Percentiles rank a stretch among this genome's conserved stretches.
These are phyloP conservation scores for Eupleurogrammus muticus DNA, from an alignment of 2,797 vertebrate genomes.

Conservation along the genomic window DNA sequence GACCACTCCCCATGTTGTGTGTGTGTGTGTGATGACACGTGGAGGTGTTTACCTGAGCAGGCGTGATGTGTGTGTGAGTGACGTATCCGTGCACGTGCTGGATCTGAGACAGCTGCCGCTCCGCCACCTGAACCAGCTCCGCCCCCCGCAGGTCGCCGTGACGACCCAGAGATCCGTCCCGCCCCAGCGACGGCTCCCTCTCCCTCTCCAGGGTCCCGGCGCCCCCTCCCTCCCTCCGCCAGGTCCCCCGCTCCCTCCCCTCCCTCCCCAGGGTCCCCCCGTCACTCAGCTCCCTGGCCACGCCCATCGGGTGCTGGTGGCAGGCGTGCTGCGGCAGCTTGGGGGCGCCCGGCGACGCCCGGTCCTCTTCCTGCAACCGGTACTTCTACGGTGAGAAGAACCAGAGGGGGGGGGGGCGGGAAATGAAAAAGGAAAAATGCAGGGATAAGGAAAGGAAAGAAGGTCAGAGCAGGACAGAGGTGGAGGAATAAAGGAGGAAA, in stretches of 20 bases:
- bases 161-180: conserved; percentile 88
- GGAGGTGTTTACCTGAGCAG: conserved; percentile 72
- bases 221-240: conserved; percentile 59
- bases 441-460: background rate
- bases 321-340: conserved; percentile 76
- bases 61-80: conserved; percentile 91
- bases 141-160: conserved; percentile 86
- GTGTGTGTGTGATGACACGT: too few species aligned
- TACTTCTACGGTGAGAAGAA: conserved; percentile 87
- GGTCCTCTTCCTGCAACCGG: conserved; percentile 93
- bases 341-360: conserved; percentile 77
- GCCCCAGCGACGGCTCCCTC: conserved; percentile 80
- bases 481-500: background rate
- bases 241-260: conserved; percentile 32
- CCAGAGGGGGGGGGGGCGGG: conserved; percentile 7
- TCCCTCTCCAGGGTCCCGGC: conserved; percentile 56
- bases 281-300: conserved; percentile 67
- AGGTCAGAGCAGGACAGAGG: background rate
- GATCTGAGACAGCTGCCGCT: conserved; percentile 96
- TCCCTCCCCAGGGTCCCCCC: conserved; percentile 64
- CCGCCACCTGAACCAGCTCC: conserved; percentile 94
- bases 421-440: conserved; percentile 1
- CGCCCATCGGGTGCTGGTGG: conserved; percentile 73
- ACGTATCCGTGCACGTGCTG: conserved; percentile 96
- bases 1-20: too few species aligned